Evolutionary conservation across 2,888 invertebrate genomes (phyloP), one percentile per base, ranked within the genome.

Genomic region (Pollenia amentaria): DNA sequence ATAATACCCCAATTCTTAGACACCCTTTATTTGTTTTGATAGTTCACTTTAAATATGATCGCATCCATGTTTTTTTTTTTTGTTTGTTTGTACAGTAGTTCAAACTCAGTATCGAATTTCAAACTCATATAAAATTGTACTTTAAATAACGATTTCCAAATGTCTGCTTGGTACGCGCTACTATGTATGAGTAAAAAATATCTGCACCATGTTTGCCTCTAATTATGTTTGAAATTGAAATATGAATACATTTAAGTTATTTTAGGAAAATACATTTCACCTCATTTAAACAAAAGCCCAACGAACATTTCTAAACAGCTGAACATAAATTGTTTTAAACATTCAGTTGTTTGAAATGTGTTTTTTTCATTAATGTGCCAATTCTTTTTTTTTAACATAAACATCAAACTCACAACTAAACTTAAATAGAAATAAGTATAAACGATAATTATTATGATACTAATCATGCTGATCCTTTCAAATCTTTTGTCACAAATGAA

Each of bases 391-490:
- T 55, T 40, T 12, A 29, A 76, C 29, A 48, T 29, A 77, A 77
- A 16, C 40, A 77, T 72, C 70, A 83, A 65, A 64, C 55, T 72
- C 21, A 40, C 3, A 55, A 48, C 72, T 53, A 78, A 84, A 77
- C 83, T 78, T 48, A 48, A 14, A 14, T 11, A 48, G 48, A 48
- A 48, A 48, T 48, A n/a, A 4, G 8, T 11, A 38, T 29, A 6
- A 60, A 67, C 64, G 51, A 65, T 81, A 55, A 67, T 65, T 46
- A 18, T 75, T 75, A 67, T 70, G 60, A 75, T 79, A 75, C 60
- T 38, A 62, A 72, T 85, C 85, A 72, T 85, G 80, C 85, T 77
- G 85, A 81, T 85, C 81, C 64, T 77, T 81, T 64, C 46, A 72
- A 72, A 73, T 21, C 10, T 12, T 60, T 29, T 38, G 4, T 42